Evolutionary conservation across 1,140 invertebrate species (phyloP).

Genomic region (Cecropterus lyciades): DNA sequence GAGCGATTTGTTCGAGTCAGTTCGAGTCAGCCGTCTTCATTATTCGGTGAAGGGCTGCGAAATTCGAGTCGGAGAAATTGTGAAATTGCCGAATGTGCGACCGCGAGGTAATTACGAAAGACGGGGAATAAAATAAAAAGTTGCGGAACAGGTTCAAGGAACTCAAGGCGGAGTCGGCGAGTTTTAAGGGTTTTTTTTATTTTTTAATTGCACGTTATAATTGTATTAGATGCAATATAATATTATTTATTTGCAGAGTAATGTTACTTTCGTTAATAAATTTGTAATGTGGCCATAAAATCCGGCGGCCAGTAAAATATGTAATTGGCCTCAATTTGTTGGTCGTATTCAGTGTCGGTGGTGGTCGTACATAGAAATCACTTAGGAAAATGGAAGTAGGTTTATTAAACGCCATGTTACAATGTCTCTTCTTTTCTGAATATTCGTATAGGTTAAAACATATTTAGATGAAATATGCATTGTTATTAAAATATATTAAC

Average conservation of each 20-base stretch:
- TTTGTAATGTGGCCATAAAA: slow-evolving; percentile 1
- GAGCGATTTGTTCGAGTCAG: slow-evolving; percentile 50
- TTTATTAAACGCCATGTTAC: slow-evolving; percentile 6
- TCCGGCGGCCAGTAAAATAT: not conserved
- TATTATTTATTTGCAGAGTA: slow-evolving; percentile 12
- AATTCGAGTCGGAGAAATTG: slow-evolving; percentile 35
- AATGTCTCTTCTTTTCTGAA: not conserved
- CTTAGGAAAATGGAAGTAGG: slow-evolving; percentile 7
- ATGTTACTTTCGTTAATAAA: slow-evolving; percentile 19
- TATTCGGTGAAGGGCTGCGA: slow-evolving; percentile 36
- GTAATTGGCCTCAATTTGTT: slow-evolving; percentile 21
- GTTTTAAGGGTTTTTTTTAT: slow-evolving; percentile 34
- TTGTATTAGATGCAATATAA: slow-evolving; percentile 9
- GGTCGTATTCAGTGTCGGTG: not conserved
- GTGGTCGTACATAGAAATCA: slow-evolving; percentile 13
- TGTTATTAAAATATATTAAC: too few species aligned
- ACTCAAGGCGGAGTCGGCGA: slow-evolving; percentile 37
- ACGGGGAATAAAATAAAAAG: slow-evolving; percentile 39
- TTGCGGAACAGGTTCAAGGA: slow-evolving; percentile 39
- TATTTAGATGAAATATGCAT: not conserved
- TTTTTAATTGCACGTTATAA: slow-evolving; percentile 23
- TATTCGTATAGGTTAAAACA: not conserved
- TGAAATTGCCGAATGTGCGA: slow-evolving; percentile 43
- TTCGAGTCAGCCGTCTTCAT: slow-evolving; percentile 39
- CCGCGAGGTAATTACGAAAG: slow-evolving; percentile 41